phyloP scores from a whole-genome alignment of 2,797 vertebrate genomes.

The Acanthis flammea region DNA sequence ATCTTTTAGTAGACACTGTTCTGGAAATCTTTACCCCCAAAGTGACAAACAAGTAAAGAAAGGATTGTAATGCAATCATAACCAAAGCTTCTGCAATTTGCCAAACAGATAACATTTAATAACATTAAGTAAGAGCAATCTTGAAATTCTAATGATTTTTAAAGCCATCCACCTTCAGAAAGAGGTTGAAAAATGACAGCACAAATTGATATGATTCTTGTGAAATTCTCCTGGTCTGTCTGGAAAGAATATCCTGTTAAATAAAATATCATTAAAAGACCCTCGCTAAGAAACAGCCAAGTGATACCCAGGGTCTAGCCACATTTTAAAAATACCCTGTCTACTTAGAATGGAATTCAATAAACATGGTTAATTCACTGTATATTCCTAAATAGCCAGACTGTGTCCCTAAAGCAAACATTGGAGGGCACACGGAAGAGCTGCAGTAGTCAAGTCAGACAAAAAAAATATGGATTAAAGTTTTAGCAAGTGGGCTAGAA shows the following conservation, averaged over 20 bases:
- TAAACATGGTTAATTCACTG: background rate
- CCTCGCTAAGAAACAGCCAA: background rate
- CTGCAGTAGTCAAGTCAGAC: background rate
- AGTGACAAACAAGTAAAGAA: background rate
- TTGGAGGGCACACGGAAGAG: background rate
- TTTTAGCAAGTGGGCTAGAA: slow-evolving; percentile 62
- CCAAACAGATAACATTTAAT: background rate
- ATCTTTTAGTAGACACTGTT: background rate
- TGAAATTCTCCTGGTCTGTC: background rate
- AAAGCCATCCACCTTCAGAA: background rate
- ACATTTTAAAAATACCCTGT: background rate
- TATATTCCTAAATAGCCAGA: background rate
- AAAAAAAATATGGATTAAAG: slow-evolving; percentile 57
- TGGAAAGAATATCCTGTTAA: background rate
- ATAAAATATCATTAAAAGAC: background rate
- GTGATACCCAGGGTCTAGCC: background rate
- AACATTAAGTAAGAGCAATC: background rate
- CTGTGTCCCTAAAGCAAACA: background rate
- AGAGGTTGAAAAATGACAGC: background rate
- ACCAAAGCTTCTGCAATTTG: background rate
- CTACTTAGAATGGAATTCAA: background rate
- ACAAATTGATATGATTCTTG: background rate
- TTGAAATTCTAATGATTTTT: slow-evolving; percentile 11
- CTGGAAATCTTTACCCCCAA: background rate
- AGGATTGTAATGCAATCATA: background rate